Evolutionary conservation across 2,888 invertebrate genomes (phyloP).

Genomic region (Leptothorax acervorum): DNA sequence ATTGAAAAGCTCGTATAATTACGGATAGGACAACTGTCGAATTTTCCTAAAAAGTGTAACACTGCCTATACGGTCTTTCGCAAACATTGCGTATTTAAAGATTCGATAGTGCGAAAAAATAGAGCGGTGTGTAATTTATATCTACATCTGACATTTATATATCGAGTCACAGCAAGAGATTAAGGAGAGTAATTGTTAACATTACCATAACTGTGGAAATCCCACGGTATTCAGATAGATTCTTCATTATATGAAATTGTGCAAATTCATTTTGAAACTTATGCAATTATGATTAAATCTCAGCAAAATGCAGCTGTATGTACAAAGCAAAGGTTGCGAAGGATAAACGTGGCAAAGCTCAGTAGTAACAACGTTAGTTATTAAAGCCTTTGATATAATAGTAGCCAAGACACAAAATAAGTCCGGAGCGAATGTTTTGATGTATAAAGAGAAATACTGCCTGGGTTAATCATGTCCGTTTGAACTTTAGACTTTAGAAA

Average conservation of each 20-base stretch:
- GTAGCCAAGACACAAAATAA: neutral
- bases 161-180: neutral
- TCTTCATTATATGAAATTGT: neutral
- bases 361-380: conserved; percentile 2
- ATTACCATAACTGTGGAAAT: neutral
- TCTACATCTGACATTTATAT: neutral
- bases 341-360: neutral
- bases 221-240: neutral
- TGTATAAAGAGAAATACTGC: neutral
- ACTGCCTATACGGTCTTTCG: neutral
- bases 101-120: neutral
- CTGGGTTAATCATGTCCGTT: conserved; percentile 2
- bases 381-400: neutral
- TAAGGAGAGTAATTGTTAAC: neutral
- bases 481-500: neutral
- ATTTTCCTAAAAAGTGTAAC: neutral
- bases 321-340: neutral
- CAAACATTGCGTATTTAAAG: neutral
- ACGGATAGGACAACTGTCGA: neutral
- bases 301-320: neutral
- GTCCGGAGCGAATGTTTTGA: neutral
- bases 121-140: neutral
- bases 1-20: conserved; percentile 1
- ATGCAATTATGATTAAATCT: neutral
- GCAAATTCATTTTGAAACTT: conserved; percentile 2